Percentiles rank a stretch among this genome's conserved stretches.
These are phyloP conservation scores for Prinia subflava DNA, from an alignment of 2,113 vertebrate genomes.

Conservation along the genomic window DNA sequence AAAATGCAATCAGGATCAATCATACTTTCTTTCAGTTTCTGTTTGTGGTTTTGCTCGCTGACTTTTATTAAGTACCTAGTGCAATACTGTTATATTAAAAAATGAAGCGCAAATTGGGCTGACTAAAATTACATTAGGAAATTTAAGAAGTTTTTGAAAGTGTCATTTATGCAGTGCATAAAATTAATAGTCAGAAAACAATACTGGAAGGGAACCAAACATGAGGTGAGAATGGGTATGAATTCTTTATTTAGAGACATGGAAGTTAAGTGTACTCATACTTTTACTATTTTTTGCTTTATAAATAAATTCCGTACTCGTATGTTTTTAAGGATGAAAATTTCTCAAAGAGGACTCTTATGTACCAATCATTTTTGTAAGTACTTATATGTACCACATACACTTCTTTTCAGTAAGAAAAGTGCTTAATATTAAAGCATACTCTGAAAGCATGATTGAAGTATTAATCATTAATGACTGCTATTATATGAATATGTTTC, in stretches of 20 bases:
- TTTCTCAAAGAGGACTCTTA: background rate
- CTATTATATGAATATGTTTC: background rate
- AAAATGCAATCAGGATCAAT: background rate
- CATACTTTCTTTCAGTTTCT: background rate
- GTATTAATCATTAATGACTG: background rate
- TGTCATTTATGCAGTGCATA: background rate
- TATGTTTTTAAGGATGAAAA: background rate
- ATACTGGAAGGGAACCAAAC: background rate
- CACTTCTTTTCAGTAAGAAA: background rate
- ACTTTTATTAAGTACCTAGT: background rate
- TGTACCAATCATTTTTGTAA: background rate
- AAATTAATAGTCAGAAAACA: background rate
- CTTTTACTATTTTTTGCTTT: background rate
- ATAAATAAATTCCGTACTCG: background rate
- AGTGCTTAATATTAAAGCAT: background rate
- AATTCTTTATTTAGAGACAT: background rate
- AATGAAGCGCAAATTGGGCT: background rate
- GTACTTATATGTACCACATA: background rate
- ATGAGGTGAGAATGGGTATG: background rate
- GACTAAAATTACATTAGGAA: slow-evolving; percentile 6
- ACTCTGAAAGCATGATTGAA: background rate
- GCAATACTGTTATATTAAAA: background rate
- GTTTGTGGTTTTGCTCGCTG: background rate
- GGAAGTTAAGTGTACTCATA: background rate
- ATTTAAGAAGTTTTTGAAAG: background rate